A percentile compares a stretch with the other conserved stretches of the same genome.
Conservation (phyloP, 2,888 invertebrate genomes). For the Cerastis rubricosa region DNA sequence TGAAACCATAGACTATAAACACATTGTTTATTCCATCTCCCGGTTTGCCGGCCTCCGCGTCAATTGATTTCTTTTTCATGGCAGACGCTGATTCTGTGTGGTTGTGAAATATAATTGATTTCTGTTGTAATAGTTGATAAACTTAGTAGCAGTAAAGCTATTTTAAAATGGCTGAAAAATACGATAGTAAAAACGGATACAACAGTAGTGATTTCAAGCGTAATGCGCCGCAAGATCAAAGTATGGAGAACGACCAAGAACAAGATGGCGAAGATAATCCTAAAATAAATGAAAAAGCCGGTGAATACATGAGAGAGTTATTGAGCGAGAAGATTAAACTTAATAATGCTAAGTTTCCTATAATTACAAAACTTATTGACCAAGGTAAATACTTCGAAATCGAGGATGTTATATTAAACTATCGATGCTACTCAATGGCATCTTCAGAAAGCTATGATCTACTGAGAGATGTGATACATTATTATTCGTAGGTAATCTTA, state of each 20-base stretch:
- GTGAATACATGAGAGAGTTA: constrained; percentile 94
- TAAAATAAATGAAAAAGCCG: constrained; percentile 93
- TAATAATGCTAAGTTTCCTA: constrained; percentile 92
- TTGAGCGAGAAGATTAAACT: constrained; percentile 93
- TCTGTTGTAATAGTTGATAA: constrained; percentile 23
- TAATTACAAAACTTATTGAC: constrained; percentile 93
- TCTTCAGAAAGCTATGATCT: not conserved
- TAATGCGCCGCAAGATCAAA: constrained; percentile 79
- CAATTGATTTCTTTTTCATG: constrained; percentile 33
- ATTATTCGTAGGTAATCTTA: not conserved
- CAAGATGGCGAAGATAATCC: constrained; percentile 91
- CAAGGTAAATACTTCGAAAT: constrained; percentile 90
- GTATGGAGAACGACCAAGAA: constrained; percentile 73
- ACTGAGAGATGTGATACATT: not conserved
- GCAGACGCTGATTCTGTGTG: constrained; percentile 3
- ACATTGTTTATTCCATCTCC: constrained; percentile 16
- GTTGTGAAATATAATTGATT: constrained; percentile 20
- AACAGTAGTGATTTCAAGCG: constrained; percentile 88
- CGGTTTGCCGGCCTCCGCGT: constrained; percentile 18
- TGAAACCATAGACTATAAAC: constrained; percentile 34
- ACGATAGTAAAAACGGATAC: constrained; percentile 85
- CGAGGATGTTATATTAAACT: not conserved
- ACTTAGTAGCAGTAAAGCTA: constrained; percentile 17
- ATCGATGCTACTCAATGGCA: not conserved
- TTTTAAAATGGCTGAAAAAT: constrained; percentile 80